phyloP scores from a whole-genome alignment of 1,140 invertebrate genomes.

The Colletes latitarsis region DNA sequence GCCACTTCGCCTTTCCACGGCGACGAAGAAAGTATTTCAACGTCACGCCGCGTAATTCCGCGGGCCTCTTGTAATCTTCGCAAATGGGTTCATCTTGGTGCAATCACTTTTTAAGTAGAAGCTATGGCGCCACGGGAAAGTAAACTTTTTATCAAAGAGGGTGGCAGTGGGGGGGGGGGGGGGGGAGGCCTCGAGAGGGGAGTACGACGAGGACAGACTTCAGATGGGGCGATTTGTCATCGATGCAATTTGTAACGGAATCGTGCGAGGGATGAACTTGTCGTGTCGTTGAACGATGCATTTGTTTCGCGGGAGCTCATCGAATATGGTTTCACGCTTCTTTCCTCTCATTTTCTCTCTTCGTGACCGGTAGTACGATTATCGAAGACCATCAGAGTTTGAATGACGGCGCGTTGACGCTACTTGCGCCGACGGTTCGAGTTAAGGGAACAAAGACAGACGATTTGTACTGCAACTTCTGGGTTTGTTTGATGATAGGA shows the following conservation, averaged over 20 bases:
- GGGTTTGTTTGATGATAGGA: no score
- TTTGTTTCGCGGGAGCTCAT: background rate
- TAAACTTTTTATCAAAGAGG: background rate
- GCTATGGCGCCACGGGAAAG: background rate
- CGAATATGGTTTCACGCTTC: background rate
- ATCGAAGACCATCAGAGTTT: no score
- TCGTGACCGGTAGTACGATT: no score
- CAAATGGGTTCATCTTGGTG: constrained; percentile 41
- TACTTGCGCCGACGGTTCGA: no score
- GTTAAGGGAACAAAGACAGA: no score
- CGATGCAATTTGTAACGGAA: background rate
- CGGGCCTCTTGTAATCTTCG: constrained; percentile 27
- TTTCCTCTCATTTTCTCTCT: no score
- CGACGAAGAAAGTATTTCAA: constrained; percentile 17
- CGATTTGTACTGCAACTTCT: no score
- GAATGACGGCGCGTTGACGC: no score
- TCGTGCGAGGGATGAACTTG: background rate
- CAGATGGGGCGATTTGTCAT: constrained; percentile 20
- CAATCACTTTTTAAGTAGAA: constrained; percentile 43
- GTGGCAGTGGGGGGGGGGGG: background rate
- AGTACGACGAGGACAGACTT: background rate
- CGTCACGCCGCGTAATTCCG: constrained; percentile 29
- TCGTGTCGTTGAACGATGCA: background rate
- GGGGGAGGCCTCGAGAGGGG: background rate
- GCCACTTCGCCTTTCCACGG: background rate